phyloP scores from a whole-genome alignment of 2,797 vertebrate species.

The Premnoplex brunnescens region DNA sequence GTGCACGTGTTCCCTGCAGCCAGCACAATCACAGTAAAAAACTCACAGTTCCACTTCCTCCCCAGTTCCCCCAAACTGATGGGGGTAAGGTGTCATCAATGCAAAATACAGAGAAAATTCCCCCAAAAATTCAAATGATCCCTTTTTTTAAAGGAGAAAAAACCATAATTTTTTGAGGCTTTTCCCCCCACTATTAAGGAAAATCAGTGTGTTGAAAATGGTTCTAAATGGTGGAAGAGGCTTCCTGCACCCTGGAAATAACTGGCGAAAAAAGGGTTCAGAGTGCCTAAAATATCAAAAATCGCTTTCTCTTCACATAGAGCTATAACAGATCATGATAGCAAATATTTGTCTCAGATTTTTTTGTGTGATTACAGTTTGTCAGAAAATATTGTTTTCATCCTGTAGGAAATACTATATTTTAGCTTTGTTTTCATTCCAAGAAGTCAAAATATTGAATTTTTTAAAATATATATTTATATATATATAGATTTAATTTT shows the following conservation, averaged over 20 bases:
- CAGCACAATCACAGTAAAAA: accelerated
- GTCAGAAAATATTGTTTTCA: conserved; percentile 31
- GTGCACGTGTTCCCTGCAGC: not conserved
- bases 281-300: not conserved
- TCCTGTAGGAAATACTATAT: conserved; percentile 17
- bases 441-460: conserved; percentile 41
- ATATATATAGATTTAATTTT: not conserved
- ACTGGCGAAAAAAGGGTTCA: not conserved
- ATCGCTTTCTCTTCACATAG: not conserved
- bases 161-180: accelerated
- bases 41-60: not conserved
- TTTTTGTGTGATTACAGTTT: conserved; percentile 4
- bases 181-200: accelerated
- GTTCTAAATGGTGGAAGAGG: not conserved
- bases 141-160: not conserved
- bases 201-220: not conserved
- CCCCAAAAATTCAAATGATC: not conserved
- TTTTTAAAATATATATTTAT: not conserved
- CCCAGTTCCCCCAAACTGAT: not conserved
- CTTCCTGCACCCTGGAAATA: not conserved
- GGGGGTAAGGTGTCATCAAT: not conserved
- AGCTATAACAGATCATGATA: not conserved
- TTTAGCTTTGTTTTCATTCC: conserved; percentile 12
- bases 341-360: conserved; percentile 10
- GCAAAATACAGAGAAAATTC: not conserved